These are phyloP conservation scores for Troides helena DNA, from an alignment of 2,888 invertebrate species.

Conservation along the genomic window DNA sequence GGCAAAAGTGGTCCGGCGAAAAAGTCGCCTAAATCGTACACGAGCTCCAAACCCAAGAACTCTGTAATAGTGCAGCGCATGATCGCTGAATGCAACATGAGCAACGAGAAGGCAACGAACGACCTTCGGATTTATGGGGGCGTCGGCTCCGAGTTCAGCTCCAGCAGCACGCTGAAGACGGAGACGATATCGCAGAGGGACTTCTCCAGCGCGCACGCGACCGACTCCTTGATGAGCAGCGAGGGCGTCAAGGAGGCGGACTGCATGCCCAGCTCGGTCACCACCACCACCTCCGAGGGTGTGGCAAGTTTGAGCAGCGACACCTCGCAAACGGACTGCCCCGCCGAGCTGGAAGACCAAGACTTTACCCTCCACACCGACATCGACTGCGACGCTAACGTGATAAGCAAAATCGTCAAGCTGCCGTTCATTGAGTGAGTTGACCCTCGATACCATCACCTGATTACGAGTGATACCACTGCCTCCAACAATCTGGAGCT, in stretches of 20 bases:
- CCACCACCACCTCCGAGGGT: constrained; percentile 18
- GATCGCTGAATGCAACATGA: background rate
- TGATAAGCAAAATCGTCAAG: constrained; percentile 59
- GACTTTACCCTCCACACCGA: constrained; percentile 37
- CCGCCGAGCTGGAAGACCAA: constrained; percentile 36
- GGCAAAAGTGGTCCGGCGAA: constrained; percentile 12
- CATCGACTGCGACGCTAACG: constrained; percentile 49
- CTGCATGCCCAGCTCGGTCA: constrained; percentile 8
- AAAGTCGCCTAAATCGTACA: constrained; percentile 16
- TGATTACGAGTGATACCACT: too few relatives aligned
- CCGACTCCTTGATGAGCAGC: constrained; percentile 50
- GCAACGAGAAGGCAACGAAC: constrained; percentile 32
- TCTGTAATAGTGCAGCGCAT: constrained; percentile 22
- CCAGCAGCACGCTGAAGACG: constrained; percentile 21
- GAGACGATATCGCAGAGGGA: constrained; percentile 29
- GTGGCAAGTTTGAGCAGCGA: constrained; percentile 20
- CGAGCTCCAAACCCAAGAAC: constrained; percentile 3
- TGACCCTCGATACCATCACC: background rate
- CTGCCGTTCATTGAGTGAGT: constrained; percentile 70
- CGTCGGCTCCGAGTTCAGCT: constrained; percentile 9
- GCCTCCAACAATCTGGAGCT: too few relatives aligned
- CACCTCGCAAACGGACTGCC: constrained; percentile 39
- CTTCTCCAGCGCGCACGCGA: constrained; percentile 36
- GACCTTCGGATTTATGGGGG: background rate
- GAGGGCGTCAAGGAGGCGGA: constrained; percentile 39